Evolutionary conservation across 1,140 invertebrate species (phyloP).

Genomic region (Camponotus floridanus): DNA sequence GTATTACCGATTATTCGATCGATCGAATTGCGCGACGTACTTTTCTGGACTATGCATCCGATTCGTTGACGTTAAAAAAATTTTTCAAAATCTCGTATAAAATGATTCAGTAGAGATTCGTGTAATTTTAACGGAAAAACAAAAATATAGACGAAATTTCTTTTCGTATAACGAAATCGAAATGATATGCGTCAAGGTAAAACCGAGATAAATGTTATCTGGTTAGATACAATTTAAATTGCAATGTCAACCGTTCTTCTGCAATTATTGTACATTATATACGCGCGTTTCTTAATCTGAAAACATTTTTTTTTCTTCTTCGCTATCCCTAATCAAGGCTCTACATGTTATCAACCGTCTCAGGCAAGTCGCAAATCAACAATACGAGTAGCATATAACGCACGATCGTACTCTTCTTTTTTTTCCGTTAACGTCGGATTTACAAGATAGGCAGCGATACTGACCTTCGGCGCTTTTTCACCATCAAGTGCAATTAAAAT

Average conservation of each 20-base stretch:
- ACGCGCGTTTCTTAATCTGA: slow-evolving; percentile 38
- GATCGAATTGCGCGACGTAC: slow-evolving; percentile 66
- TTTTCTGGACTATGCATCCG: slow-evolving; percentile 51
- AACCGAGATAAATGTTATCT: neutral
- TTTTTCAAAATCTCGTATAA: slow-evolving; percentile 6
- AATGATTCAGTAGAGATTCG: neutral
- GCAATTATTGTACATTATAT: slow-evolving; percentile 57
- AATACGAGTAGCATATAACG: slow-evolving; percentile 35
- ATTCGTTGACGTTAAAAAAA: slow-evolving; percentile 38
- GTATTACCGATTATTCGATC: slow-evolving; percentile 62
- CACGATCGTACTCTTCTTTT: neutral
- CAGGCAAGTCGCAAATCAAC: slow-evolving; percentile 16
- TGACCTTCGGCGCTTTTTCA: slow-evolving; percentile 69
- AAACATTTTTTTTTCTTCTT: slow-evolving; percentile 12
- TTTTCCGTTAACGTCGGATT: slow-evolving; percentile 39
- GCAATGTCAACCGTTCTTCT: slow-evolving; percentile 35
- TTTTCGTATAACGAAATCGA: neutral
- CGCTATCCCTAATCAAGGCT: slow-evolving; percentile 79
- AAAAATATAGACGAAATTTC: neutral
- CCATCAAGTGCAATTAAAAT: slow-evolving; percentile 73
- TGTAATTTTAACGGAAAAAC: neutral
- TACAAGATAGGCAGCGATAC: slow-evolving; percentile 57
- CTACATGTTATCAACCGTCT: slow-evolving; percentile 69
- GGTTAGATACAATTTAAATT: neutral
- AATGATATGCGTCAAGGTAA: neutral